Evolutionary conservation across 2,113 vertebrate genomes (phyloP), one percentile per base, ranked within the genome.

Genomic region (Dasyurus viverrinus): DNA sequence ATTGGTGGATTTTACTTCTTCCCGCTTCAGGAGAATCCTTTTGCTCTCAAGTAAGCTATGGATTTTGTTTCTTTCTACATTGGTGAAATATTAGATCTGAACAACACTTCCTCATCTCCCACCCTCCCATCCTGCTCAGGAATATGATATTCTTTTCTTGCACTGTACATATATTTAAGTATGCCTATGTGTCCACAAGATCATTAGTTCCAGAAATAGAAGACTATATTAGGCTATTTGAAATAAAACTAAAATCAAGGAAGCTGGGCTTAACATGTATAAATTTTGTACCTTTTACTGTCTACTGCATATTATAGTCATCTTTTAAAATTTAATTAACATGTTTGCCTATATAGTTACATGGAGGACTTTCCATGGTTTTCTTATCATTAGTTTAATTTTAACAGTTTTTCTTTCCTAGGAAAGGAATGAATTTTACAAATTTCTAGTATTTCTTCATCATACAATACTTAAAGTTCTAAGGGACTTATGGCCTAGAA

Each of bases 31-130:
- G 89, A 95, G 30, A 89, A 12, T 89, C 96, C 90, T 27, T 53
- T 90, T 19, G 2, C 8, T 53, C 76, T 52, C 12, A 1, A 26
- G n/a, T 60, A 0, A 0, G 25, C 4, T 8, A 25, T 48, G 76
- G 60, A 90, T 19, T 47, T 60, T 27, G 14, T 90, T 90, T 7
- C 42, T 42, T 42, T 6, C 6, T 84, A 84, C 19, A 23, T 3
- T 84, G 19, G 22, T 42, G 19, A 42, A 23, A 23, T 42, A 23
- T 5, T n/a, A 84, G n/a, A 7, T 84, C 68, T 76, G 68, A 19
- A 42, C 14, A 84, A 19, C 6, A 84, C 16, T 42, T 42, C 6
- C 19, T n/a, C 19, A 2, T 27, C 27, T 26, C 26, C 55, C 8
- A 11, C 1, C 8, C 26, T 9, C 55, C 26, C 19, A 5, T 5